Evolutionary conservation across 2,888 invertebrate species (phyloP), one percentile per base, ranked within the genome.

Genomic region (Archips crataeganus): DNA sequence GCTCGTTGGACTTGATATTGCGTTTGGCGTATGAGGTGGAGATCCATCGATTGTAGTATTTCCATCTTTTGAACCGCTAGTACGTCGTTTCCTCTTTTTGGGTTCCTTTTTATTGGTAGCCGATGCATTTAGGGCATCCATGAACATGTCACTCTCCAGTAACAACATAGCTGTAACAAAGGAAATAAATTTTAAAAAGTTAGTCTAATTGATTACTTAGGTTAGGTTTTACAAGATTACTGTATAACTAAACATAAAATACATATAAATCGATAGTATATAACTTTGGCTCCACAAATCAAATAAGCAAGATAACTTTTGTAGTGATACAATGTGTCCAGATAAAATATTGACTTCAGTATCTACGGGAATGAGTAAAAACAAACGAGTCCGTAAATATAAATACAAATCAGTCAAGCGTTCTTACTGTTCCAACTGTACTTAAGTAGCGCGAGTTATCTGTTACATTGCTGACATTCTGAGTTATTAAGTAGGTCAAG

Each of bases 61-160:
- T 6, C 95, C 95, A 80, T 97, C 97, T 85, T 97, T 97, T 2
- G 96, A 96, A 3, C 95, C 95, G 79, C 96, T 96, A 0, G 96
- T 95, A 60, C 97, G 95, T 61, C 98, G 96, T 90, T 98, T 98
- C 74, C 97, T 95, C 85, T 98, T 98, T 82, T 97, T 96, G 1
- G 96, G 95, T 77, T 97, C 97, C 86, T 97, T 95, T 95, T 97
- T 92, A 39, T 96, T 96, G 8, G 97, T 97, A 0, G 96, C 96
- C 2, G 97, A 97, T 5, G 97, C 97, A 78, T 96, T 95, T 49
- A 99, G 92, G 0, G 98, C 98, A 89, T 98, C 98, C 97, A 98
- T 98, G 87, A 99, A 99, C 91, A 98, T 97, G 83, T 98, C 98
- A 85, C 98, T 98, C 88, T 99, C 99, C 86, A 98, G 97, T 64